A percentile compares a stretch with the other conserved stretches of the same genome.
Evolutionary conservation across 2,113 vertebrate genomes (phyloP).

Genomic region (Petaurus breviceps): DNA sequence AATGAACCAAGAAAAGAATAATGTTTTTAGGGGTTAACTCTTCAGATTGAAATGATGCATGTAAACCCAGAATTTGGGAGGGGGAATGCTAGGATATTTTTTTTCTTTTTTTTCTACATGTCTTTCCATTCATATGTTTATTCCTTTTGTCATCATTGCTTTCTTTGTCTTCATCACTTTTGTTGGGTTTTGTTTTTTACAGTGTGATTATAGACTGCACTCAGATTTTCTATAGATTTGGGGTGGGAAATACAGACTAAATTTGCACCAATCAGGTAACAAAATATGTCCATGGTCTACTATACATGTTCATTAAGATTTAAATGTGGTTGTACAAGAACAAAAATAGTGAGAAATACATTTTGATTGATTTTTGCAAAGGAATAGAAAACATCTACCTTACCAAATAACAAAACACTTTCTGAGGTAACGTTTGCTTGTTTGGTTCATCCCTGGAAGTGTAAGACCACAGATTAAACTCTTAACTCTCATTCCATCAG

Average conservation of each 20-base stretch:
- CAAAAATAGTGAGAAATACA: neutral
- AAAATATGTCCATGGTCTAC: neutral
- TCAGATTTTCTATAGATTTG: neutral
- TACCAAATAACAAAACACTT: neutral
- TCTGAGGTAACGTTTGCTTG: neutral
- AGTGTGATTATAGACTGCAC: neutral
- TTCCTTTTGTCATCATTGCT: neutral
- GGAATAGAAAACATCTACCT: neutral
- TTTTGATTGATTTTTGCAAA: neutral
- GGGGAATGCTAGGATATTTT: neutral
- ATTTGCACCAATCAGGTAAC: neutral
- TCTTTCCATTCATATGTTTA: neutral
- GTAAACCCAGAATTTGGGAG: neutral
- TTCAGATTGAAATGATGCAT: neutral
- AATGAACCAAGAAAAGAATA: neutral
- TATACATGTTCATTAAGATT: no score
- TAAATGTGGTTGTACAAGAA: neutral
- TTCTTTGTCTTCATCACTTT: neutral
- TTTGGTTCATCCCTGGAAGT: conserved; percentile 36
- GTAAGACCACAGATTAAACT: neutral
- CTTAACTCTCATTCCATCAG: conserved; percentile 9
- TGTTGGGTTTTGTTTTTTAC: neutral
- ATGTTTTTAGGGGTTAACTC: neutral
- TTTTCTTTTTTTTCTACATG: neutral
- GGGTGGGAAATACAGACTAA: neutral